A percentile compares a stretch with the other conserved stretches of the same genome.
Conservation (phyloP, 2,888 invertebrate species). For the Ophraella communa region DNA sequence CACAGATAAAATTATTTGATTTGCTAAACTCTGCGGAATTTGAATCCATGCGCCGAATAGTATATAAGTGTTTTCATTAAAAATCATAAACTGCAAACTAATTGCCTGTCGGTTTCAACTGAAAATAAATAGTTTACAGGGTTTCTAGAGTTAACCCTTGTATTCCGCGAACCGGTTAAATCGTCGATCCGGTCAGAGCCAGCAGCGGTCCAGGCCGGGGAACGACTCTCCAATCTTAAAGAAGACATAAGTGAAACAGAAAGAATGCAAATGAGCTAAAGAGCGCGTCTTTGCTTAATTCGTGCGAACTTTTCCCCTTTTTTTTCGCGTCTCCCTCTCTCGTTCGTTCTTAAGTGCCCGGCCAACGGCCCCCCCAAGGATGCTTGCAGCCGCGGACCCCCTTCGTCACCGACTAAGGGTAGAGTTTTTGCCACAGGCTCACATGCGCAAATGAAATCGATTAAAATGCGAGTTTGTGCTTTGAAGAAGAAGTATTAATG, state of each 20-base stretch:
- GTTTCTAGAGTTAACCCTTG: not conserved
- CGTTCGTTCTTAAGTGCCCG: conserved; percentile 35
- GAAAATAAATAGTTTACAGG: not conserved
- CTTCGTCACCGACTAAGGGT: conserved; percentile 56
- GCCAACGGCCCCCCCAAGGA: conserved; percentile 32
- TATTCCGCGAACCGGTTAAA: not conserved
- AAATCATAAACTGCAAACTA: too few species aligned
- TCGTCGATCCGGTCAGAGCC: too few species aligned
- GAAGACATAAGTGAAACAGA: conserved; percentile 50
- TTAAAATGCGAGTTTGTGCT: conserved; percentile 71
- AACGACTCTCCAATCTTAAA: conserved; percentile 27
- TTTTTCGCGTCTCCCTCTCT: conserved; percentile 51
- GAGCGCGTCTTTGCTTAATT: conserved; percentile 61
- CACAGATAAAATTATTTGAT: too few species aligned
- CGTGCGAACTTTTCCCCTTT: conserved; percentile 61
- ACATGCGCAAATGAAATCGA: conserved; percentile 74
- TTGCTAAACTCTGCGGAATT: too few species aligned
- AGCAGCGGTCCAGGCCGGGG: too few species aligned
- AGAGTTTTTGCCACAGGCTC: conserved; percentile 65
- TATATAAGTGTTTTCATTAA: too few species aligned
- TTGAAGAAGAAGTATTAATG: conserved; percentile 65
- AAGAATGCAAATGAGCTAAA: conserved; percentile 60
- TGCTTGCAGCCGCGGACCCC: conserved; percentile 45
- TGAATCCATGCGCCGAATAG: too few species aligned
- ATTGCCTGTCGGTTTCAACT: too few species aligned